A percentile compares a stretch with the other conserved stretches of the same genome.
These are phyloP conservation scores for Trisateles emortualis DNA, from an alignment of 2,888 invertebrate genomes.

Conservation along the genomic window DNA sequence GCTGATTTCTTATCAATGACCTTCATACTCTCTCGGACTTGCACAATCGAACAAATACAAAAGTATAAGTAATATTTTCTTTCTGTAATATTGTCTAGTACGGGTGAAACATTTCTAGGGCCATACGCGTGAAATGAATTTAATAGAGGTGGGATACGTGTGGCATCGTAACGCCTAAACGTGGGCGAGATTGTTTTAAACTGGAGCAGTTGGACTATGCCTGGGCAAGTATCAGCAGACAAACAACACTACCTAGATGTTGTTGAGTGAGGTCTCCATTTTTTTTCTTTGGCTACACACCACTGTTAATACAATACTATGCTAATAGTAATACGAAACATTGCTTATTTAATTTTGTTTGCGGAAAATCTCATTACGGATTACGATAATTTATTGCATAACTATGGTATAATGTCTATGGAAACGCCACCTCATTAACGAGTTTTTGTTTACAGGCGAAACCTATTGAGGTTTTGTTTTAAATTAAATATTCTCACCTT, in stretches of 20 bases:
- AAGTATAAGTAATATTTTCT: slow-evolving; percentile 44
- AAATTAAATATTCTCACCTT: slow-evolving; percentile 17
- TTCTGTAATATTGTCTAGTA: slow-evolving; percentile 45
- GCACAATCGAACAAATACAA: slow-evolving; percentile 64
- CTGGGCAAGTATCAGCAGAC: too few species aligned
- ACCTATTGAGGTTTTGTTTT: slow-evolving; percentile 13
- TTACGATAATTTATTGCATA: slow-evolving; percentile 2
- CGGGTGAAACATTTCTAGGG: slow-evolving; percentile 17
- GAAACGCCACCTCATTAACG: neutral
- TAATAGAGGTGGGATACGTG: neutral
- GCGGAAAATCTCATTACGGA: slow-evolving; percentile 3
- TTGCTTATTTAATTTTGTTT: neutral
- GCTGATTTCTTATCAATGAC: slow-evolving; percentile 82
- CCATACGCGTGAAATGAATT: neutral
- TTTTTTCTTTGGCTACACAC: too few species aligned
- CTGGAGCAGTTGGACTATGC: too few species aligned
- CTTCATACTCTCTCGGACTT: slow-evolving; percentile 74
- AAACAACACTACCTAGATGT: too few species aligned
- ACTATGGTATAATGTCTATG: neutral
- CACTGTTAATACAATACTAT: too few species aligned
- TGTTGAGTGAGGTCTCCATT: too few species aligned
- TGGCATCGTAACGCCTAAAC: too few species aligned
- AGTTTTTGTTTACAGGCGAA: neutral
- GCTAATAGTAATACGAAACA: too few species aligned
- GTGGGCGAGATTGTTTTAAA: too few species aligned